phyloP scores from a whole-genome alignment of 2,797 vertebrate genomes.

The Microctenopoma steveboyesi region DNA sequence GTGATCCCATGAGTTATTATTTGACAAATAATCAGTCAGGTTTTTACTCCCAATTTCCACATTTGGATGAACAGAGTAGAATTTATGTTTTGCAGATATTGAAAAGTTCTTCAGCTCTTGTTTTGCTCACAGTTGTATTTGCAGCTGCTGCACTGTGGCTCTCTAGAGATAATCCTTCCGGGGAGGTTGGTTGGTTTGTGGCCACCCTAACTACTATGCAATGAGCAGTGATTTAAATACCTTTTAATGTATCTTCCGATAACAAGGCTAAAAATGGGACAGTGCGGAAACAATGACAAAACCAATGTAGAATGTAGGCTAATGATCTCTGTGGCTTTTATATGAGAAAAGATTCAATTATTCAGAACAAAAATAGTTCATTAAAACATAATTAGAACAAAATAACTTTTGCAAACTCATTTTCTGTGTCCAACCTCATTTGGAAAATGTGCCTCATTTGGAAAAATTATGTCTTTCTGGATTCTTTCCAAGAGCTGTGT shows the following conservation, averaged over 20 bases:
- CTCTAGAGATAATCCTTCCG: constrained; percentile 54
- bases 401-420: constrained; percentile 81
- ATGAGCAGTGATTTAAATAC: constrained; percentile 53
- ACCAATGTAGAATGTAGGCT: constrained; percentile 78
- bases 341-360: constrained; percentile 81
- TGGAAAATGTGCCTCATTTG: constrained; percentile 73
- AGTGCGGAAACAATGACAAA: constrained; percentile 75
- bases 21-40: neutral
- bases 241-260: constrained; percentile 63
- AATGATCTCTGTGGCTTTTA: constrained; percentile 78
- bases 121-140: constrained; percentile 42
- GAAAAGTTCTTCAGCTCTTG: constrained; percentile 24
- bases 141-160: constrained; percentile 34
- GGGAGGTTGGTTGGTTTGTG: constrained; percentile 34
- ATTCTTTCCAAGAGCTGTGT: constrained; percentile 54
- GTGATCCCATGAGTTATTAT: constrained; percentile 4
- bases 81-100: constrained; percentile 28
- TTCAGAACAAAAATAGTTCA: constrained; percentile 83
- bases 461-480: constrained; percentile 64
- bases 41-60: constrained; percentile 6
- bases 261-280: constrained; percentile 73
- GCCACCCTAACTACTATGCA: constrained; percentile 43
- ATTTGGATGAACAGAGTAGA: constrained; percentile 26
- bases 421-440: constrained; percentile 76
- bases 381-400: constrained; percentile 83